Conservation (phyloP, 2,113 vertebrate genomes). For the Paratilapia polleni region DNA sequence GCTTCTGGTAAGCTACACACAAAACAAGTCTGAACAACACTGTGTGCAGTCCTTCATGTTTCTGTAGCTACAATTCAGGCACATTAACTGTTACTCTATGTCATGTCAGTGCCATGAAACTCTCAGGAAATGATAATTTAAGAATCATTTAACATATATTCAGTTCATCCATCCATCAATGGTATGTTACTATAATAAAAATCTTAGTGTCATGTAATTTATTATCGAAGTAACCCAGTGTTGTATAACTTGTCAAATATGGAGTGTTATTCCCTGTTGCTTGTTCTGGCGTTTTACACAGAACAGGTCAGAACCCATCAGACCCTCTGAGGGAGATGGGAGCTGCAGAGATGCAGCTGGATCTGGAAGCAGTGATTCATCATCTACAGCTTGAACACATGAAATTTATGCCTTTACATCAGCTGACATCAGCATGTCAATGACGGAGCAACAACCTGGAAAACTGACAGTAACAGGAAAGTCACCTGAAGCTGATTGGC, state of each 20-base stretch:
- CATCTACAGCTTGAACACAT: fast-evolving
- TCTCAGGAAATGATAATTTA: background rate
- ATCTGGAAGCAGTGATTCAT: background rate
- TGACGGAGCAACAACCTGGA: background rate
- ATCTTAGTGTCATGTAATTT: background rate
- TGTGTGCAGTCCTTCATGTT: background rate
- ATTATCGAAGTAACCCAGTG: background rate
- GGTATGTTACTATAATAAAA: background rate
- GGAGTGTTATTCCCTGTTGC: background rate
- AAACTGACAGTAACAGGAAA: background rate
- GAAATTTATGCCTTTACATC: background rate
- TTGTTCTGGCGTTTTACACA: background rate
- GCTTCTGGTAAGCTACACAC: background rate
- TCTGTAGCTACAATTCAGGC: background rate
- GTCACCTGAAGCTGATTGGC: background rate
- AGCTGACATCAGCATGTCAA: background rate
- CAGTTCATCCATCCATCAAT: background rate
- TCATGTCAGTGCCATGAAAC: too few species aligned
- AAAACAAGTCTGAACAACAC: background rate
- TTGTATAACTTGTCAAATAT: background rate
- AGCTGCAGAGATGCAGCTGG: background rate
- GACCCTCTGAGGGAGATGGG: background rate
- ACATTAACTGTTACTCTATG: too few species aligned
- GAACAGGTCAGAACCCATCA: fast-evolving
- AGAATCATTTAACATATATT: background rate